These are phyloP conservation scores for Taurulus bubalis DNA, from an alignment of 2,113 vertebrate species.

Conservation along the genomic window DNA sequence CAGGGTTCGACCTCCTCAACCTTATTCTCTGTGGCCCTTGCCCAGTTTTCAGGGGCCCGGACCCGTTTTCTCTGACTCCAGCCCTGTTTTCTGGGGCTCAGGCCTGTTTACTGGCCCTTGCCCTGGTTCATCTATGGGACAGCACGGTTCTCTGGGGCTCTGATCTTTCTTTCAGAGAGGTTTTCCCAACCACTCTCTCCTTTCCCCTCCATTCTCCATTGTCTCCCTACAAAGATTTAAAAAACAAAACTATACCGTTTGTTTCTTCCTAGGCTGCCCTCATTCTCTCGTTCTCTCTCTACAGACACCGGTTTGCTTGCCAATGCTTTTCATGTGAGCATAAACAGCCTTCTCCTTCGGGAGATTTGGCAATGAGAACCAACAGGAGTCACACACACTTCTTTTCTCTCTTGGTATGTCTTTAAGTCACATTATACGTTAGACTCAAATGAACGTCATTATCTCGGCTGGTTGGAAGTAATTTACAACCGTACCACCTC, in stretches of 20 bases:
- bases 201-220: constrained; percentile 29
- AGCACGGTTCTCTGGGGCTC: not conserved
- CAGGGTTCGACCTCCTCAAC: not conserved
- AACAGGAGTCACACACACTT: constrained; percentile 57
- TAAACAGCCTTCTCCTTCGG: constrained; percentile 71
- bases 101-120: not conserved
- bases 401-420: constrained; percentile 26
- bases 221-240: constrained; percentile 47
- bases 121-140: not conserved
- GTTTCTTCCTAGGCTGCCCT: constrained; percentile 57
- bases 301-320: constrained; percentile 57
- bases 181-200: not conserved
- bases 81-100: not conserved
- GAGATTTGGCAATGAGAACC: constrained; percentile 66
- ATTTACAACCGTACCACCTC: constrained; percentile 14
- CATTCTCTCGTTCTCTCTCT: constrained; percentile 53
- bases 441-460: constrained; percentile 51
- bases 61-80: not conserved
- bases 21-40: not conserved
- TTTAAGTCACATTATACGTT: constrained; percentile 49
- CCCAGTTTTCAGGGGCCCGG: not conserved
- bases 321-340: constrained; percentile 60
- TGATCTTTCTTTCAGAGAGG: not conserved
- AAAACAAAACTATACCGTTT: constrained; percentile 8
- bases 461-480: constrained; percentile 40